These are phyloP conservation scores for Chaetoderma sp. DNA, from an alignment of 2,888 invertebrate genomes.

Conservation along the genomic window DNA sequence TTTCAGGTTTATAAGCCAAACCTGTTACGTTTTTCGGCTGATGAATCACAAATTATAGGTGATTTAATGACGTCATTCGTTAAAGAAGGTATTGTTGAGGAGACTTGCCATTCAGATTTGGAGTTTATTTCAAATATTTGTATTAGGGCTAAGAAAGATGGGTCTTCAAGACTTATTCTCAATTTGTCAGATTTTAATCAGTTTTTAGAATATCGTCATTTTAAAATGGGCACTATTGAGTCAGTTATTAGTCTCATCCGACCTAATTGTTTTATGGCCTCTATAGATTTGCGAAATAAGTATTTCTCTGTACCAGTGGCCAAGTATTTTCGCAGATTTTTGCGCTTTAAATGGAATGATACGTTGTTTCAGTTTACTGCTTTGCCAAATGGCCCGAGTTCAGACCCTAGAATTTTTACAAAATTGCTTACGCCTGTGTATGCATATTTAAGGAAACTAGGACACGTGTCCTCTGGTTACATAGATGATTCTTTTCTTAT, in stretches of 20 bases:
- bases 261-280: constrained; percentile 34
- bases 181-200: constrained; percentile 29
- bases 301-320: constrained; percentile 36
- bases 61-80: too few species aligned
- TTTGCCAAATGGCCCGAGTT: constrained; percentile 21
- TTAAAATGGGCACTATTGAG: constrained; percentile 40
- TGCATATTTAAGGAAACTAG: background rate
- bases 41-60: too few species aligned
- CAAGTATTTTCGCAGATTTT: constrained; percentile 16
- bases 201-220: constrained; percentile 34
- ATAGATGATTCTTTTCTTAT: constrained; percentile 9
- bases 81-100: background rate
- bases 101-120: background rate
- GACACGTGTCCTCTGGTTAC: background rate
- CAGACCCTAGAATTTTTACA: constrained; percentile 22
- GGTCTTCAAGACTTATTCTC: constrained; percentile 30
- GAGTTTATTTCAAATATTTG: constrained; percentile 34
- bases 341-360: constrained; percentile 25
- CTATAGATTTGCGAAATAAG: constrained; percentile 33
- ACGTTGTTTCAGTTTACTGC: constrained; percentile 25
- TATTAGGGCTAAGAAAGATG: constrained; percentile 29
- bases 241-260: constrained; percentile 16
- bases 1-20: too few species aligned
- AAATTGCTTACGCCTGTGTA: constrained; percentile 23
- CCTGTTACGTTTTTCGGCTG: too few species aligned